Evolutionary conservation across 2,113 vertebrate species (phyloP).

Genomic region (Zosterops hypoxanthus): DNA sequence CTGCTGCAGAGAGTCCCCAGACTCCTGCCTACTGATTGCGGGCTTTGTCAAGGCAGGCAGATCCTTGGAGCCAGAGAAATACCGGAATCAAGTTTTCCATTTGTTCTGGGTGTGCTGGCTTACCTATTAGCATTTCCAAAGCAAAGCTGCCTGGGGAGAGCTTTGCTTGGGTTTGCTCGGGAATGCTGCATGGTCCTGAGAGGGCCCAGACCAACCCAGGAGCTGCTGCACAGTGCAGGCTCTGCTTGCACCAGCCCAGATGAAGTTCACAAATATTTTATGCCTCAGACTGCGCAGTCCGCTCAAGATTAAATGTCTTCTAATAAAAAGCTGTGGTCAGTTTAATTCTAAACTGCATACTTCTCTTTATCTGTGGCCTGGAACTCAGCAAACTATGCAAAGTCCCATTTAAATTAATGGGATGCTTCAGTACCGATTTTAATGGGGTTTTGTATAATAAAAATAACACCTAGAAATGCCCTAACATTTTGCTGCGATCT

Average conservation of each 20-base stretch:
- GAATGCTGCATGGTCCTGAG: neutral
- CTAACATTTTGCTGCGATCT: conserved; percentile 30
- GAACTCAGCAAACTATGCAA: conserved; percentile 39
- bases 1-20: neutral
- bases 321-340: conserved; percentile 66
- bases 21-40: neutral
- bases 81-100: conserved; percentile 8
- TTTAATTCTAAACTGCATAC: conserved; percentile 55
- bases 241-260: neutral
- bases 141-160: neutral
- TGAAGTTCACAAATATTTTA: neutral
- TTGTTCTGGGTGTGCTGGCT: conserved; percentile 9
- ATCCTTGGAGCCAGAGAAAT: neutral
- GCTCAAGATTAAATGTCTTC: conserved; percentile 35
- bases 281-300: neutral
- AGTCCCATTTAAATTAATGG: conserved; percentile 65
- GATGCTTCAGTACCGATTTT: conserved; percentile 60
- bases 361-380: conserved; percentile 65
- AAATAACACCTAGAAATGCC: conserved; percentile 62
- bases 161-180: neutral
- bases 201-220: neutral
- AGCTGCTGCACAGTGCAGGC: neutral
- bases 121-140: neutral
- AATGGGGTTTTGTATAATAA: conserved; percentile 58
- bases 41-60: neutral